Evolutionary conservation across 2,888 invertebrate species (phyloP).

Genomic region (Scaptomyza parva): DNA sequence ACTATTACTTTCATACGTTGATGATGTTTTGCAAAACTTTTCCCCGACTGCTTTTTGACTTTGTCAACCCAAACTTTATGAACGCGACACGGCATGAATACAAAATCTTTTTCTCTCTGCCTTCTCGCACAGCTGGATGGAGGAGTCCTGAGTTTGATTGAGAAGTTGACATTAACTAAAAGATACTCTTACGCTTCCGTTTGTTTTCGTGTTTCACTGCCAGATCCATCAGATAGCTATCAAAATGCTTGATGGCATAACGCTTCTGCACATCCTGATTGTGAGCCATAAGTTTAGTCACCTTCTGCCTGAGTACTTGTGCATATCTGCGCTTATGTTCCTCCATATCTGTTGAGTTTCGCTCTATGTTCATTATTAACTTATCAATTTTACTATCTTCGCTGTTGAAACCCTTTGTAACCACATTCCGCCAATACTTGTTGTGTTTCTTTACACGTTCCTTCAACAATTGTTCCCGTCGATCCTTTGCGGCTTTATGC

Average conservation of each 20-base stretch:
- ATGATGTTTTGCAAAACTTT: constrained; percentile 46
- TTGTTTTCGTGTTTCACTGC: constrained; percentile 25
- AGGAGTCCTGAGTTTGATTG: constrained; percentile 6
- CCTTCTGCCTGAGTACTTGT: not conserved
- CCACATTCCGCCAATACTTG: not conserved
- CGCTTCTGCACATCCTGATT: constrained; percentile 26
- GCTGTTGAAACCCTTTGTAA: too few species aligned
- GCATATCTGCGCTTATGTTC: constrained; percentile 21
- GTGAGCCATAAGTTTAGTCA: constrained; percentile 15
- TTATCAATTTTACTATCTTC: not conserved
- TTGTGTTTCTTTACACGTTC: constrained; percentile 1
- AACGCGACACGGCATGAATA: constrained; percentile 39
- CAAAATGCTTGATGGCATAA: constrained; percentile 17
- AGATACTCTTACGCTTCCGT: constrained; percentile 35
- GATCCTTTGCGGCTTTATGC: constrained; percentile 9
- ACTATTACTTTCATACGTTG: constrained; percentile 15
- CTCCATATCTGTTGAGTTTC: constrained; percentile 19
- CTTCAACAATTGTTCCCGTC: not conserved
- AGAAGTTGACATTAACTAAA: constrained; percentile 28
- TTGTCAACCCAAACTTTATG: constrained; percentile 24
- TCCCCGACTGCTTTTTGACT: constrained; percentile 43
- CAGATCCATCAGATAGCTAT: constrained; percentile 26
- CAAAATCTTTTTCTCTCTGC: constrained; percentile 2
- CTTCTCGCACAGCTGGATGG: not conserved
- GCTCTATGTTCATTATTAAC: not conserved